Conservation (phyloP, 2,888 invertebrate species). For the Metacarcinus magister region DNA sequence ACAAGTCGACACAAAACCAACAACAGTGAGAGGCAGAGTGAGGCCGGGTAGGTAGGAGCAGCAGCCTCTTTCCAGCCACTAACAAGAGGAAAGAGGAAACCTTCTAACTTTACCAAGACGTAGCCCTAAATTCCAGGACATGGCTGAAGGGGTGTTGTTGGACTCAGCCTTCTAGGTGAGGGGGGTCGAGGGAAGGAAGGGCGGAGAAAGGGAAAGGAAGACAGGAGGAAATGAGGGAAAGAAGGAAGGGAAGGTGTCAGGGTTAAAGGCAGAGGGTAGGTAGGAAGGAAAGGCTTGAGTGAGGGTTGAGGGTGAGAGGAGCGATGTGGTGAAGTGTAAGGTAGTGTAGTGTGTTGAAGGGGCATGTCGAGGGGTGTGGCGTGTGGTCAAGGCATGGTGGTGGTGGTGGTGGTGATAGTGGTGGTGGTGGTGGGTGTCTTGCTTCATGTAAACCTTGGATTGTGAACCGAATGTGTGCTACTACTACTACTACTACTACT, state of each 20-base stretch:
- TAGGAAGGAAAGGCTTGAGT: background rate
- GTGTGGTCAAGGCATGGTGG: background rate
- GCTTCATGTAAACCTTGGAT: too few species aligned
- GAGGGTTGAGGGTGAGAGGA: background rate
- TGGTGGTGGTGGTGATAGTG: too few species aligned
- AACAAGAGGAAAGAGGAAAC: slow-evolving; percentile 21
- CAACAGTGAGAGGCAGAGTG: too few species aligned
- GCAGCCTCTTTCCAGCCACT: background rate
- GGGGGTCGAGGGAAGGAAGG: background rate
- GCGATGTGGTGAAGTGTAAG: background rate
- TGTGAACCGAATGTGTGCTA: background rate
- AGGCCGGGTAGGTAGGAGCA: background rate
- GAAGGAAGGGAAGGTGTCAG: background rate
- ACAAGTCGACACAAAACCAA: background rate
- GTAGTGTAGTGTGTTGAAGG: background rate
- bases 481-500: too few species aligned
- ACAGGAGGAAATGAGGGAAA: background rate
- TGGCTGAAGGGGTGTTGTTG: background rate
- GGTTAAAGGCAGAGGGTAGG: background rate
- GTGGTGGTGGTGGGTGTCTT: too few species aligned
- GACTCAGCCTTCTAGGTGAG: background rate
- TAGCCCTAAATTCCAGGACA: background rate
- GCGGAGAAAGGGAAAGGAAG: background rate
- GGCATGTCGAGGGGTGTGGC: background rate
- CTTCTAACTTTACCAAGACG: background rate